phyloP scores from a whole-genome alignment of 2,797 vertebrate species.

The Siniperca undulata region DNA sequence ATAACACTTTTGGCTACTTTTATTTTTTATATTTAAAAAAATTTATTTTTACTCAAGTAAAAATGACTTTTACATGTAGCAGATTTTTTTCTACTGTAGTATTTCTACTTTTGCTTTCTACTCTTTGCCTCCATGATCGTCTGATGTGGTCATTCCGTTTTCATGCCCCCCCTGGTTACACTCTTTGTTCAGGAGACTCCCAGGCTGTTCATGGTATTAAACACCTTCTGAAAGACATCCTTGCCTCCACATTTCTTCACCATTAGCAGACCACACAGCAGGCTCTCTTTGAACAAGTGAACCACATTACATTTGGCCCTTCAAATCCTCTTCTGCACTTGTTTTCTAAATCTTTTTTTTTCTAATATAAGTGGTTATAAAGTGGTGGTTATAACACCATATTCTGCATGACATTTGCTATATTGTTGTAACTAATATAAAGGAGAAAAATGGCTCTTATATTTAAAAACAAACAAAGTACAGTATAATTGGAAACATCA shows the following conservation, averaged over 20 bases:
- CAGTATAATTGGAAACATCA: neutral
- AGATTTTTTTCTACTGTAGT: no score
- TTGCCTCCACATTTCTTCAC: neutral
- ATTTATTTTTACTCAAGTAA: no score
- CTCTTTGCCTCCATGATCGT: no score
- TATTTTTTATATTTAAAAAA: no score
- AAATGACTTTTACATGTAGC: no score
- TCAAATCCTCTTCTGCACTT: neutral
- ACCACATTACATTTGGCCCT: neutral
- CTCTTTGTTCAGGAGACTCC: slow-evolving; percentile 7
- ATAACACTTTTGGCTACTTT: no score
- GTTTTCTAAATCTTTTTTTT: neutral
- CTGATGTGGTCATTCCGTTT: neutral
- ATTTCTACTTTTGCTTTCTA: neutral
- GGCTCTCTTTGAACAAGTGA: neutral
- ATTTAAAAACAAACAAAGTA: neutral
- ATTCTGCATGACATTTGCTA: neutral
- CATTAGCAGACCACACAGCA: neutral
- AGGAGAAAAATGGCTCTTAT: neutral
- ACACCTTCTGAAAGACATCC: slow-evolving; percentile 14
- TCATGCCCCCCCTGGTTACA: neutral
- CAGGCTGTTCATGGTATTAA: neutral
- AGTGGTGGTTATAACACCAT: no score
- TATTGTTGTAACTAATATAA: neutral
- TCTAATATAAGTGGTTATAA: neutral